A percentile compares a stretch with the other conserved stretches of the same genome.
These are phyloP conservation scores for Platygyra sinensis DNA, from an alignment of 64 coral and sea anemone genomes.

Conservation along the genomic window DNA sequence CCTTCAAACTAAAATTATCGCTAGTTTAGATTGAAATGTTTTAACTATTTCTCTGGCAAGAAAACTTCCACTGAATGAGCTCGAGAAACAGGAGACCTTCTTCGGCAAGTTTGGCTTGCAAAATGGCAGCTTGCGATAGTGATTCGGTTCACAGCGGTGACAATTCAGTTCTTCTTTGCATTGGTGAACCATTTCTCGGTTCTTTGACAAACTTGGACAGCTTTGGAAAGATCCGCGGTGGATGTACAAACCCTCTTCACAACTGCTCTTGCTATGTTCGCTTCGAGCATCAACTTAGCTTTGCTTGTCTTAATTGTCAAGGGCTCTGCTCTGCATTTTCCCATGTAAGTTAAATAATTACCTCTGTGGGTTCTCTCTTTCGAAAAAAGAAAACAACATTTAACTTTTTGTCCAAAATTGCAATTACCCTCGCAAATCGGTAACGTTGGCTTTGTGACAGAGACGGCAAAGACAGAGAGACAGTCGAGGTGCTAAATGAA, in stretches of 20 bases:
- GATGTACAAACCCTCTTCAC: conserved; percentile 80
- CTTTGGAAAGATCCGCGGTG: conserved; percentile 79
- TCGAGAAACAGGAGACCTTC: neutral
- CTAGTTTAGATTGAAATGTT: neutral
- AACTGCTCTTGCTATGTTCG: conserved; percentile 76
- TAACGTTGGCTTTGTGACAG: no score
- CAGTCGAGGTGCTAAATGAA: neutral
- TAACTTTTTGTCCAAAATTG: no score
- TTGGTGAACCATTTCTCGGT: conserved; percentile 55
- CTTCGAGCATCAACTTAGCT: conserved; percentile 86
- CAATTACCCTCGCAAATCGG: no score
- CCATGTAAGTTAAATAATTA: conserved; percentile 55
- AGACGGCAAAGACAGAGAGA: neutral
- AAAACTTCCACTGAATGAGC: neutral
- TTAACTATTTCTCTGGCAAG: neutral
- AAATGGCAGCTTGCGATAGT: neutral
- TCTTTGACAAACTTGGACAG: conserved; percentile 80
- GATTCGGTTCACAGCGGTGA: conserved; percentile 57
- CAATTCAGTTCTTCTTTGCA: conserved; percentile 71
- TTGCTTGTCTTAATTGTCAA: conserved; percentile 84
- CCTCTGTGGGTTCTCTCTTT: neutral
- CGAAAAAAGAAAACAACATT: neutral
- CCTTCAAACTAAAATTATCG: neutral
- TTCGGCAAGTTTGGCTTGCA: neutral
- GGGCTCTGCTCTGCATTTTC: conserved; percentile 83